These are phyloP conservation scores for Dipus sagitta DNA, from an alignment of 2,797 vertebrate species.

Conservation along the genomic window DNA sequence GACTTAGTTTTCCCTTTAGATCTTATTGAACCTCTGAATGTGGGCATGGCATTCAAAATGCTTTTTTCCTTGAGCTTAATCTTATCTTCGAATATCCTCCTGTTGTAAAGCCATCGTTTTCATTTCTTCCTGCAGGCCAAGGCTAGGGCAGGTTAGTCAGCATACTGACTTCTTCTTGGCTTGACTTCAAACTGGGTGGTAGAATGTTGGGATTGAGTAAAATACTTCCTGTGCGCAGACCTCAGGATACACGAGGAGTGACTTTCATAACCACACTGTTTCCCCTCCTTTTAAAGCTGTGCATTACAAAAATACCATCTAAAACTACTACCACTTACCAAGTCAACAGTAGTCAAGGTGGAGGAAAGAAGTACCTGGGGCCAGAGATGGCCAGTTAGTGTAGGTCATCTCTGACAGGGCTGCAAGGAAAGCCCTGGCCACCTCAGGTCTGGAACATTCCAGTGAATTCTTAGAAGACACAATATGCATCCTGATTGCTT, in stretches of 20 bases:
- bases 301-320: slow-evolving; percentile 39
- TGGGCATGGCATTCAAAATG: background rate
- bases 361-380: background rate
- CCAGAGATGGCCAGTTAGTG: background rate
- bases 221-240: background rate
- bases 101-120: slow-evolving; percentile 62
- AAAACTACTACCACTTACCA: background rate
- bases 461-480: slow-evolving; percentile 57
- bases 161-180: slow-evolving; percentile 37
- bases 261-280: slow-evolving; percentile 21
- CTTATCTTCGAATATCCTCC: slow-evolving; percentile 58
- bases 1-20: slow-evolving; percentile 15
- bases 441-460: background rate
- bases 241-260: background rate
- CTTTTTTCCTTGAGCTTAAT: slow-evolving; percentile 64
- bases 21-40: background rate
- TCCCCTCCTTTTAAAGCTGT: background rate
- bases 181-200: slow-evolving; percentile 30
- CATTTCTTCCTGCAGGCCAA: slow-evolving; percentile 59
- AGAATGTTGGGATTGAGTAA: slow-evolving; percentile 25
- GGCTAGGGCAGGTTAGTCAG: slow-evolving; percentile 29
- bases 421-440: background rate
- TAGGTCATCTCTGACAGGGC: background rate
- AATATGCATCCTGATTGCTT: slow-evolving; percentile 26
- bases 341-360: slow-evolving; percentile 28